phyloP scores from a whole-genome alignment of 2,888 invertebrate genomes.

The Sphecodes monilicornis region DNA sequence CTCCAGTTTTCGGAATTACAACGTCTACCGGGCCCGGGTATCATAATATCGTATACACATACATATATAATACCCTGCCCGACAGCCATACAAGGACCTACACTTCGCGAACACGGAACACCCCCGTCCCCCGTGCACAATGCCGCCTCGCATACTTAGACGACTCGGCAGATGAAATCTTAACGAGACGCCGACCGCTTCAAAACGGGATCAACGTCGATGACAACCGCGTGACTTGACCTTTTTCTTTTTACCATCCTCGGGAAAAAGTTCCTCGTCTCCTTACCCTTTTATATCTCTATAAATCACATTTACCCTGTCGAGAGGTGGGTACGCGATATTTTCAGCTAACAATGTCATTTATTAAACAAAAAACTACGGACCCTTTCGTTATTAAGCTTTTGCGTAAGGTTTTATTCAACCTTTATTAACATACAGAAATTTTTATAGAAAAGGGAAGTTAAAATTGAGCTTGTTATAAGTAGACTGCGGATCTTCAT shows the following conservation, averaged over 20 bases:
- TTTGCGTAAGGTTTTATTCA: neutral
- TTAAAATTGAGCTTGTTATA: neutral
- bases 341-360: neutral
- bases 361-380: neutral
- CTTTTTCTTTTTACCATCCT: conserved; percentile 7
- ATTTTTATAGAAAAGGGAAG: neutral
- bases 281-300: conserved; percentile 5
- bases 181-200: conserved; percentile 58
- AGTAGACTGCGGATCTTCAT: neutral
- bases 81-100: conserved; percentile 73
- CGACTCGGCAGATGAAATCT: conserved; percentile 65
- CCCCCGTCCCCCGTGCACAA: conserved; percentile 42
- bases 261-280: conserved; percentile 9
- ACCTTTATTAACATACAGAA: neutral
- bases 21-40: conserved; percentile 62
- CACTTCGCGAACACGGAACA: conserved; percentile 68
- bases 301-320: conserved; percentile 10
- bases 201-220: conserved; percentile 41
- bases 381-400: neutral
- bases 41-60: conserved; percentile 71
- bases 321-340: neutral
- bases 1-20: conserved; percentile 67
- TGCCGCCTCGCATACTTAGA: conserved; percentile 51
- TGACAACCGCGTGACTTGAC: conserved; percentile 24
- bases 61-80: conserved; percentile 70